phyloP scores from a whole-genome alignment of 2,888 invertebrate species.

The Caenorhabditis virilis region DNA sequence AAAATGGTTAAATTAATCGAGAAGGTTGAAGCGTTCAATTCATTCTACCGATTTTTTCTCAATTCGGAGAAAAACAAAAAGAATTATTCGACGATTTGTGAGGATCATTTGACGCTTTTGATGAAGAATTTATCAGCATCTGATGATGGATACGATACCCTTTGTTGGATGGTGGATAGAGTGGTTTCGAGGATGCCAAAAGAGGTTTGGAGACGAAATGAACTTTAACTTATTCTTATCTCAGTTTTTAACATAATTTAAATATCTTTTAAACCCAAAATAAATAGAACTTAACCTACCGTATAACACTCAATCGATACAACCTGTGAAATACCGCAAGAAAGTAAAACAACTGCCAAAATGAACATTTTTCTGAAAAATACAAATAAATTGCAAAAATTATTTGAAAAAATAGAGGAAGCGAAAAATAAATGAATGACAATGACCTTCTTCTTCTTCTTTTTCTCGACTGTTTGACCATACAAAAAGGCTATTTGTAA shows the following conservation, averaged over 20 bases:
- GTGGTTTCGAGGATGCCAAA: neutral
- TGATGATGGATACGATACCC: neutral
- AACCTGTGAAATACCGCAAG: neutral
- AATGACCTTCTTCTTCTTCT: slow-evolving; percentile 24
- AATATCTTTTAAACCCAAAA: neutral
- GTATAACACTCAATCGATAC: slow-evolving; percentile 24
- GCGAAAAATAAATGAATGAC: neutral
- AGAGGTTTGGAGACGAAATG: neutral
- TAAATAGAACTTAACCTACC: slow-evolving; percentile 6
- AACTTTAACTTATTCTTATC: neutral
- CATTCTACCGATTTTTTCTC: neutral
- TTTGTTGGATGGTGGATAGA: neutral
- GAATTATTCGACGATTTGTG: no score
- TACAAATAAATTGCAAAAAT: no score
- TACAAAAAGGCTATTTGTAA: no score
- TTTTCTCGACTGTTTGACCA: no score
- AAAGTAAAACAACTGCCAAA: neutral
- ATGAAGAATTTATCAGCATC: neutral
- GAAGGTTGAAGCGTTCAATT: no score
- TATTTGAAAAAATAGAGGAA: slow-evolving; percentile 1
- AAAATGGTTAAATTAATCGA: no score
- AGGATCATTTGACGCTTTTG: no score
- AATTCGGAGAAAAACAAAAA: neutral
- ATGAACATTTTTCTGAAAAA: slow-evolving; percentile 2
- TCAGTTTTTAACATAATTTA: neutral